Conservation (phyloP, 2,888 invertebrate species). For the Dynastes grantii region DNA sequence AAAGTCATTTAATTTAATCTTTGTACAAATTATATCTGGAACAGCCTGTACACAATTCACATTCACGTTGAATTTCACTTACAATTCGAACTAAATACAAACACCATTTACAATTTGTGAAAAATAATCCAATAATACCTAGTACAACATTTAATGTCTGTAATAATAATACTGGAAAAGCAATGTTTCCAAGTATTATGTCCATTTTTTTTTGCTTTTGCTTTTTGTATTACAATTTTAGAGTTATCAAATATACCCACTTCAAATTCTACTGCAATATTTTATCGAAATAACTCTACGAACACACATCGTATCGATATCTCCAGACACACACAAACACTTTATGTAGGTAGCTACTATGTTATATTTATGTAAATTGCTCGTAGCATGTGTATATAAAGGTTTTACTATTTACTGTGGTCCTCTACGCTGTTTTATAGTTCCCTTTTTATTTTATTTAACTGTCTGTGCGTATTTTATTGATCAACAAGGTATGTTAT, state of each 20-base stretch:
- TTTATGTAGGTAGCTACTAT: not conserved
- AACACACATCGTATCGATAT: not conserved
- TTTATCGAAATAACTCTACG: conserved; percentile 1
- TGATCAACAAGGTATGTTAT: not conserved
- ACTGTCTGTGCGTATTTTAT: conserved; percentile 27
- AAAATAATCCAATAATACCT: not conserved
- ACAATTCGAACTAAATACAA: too few species aligned
- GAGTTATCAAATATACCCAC: not conserved
- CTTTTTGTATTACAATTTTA: too few species aligned
- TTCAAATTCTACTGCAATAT: not conserved
- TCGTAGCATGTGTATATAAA: conserved; percentile 7
- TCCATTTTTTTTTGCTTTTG: too few species aligned
- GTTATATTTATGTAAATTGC: conserved; percentile 18
- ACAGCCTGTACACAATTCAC: too few species aligned
- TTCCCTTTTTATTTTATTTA: not conserved
- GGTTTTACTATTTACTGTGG: not conserved
- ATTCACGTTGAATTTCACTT: too few species aligned
- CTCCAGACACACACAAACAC: too few species aligned
- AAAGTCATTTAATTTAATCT: too few species aligned
- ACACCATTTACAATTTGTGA: not conserved
- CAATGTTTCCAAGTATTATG: too few species aligned
- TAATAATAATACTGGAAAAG: too few species aligned
- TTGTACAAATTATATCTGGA: too few species aligned
- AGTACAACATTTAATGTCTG: not conserved
- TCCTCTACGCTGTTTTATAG: not conserved